phyloP scores from a whole-genome alignment of 2,113 vertebrate species.

The Indicator maculatus region DNA sequence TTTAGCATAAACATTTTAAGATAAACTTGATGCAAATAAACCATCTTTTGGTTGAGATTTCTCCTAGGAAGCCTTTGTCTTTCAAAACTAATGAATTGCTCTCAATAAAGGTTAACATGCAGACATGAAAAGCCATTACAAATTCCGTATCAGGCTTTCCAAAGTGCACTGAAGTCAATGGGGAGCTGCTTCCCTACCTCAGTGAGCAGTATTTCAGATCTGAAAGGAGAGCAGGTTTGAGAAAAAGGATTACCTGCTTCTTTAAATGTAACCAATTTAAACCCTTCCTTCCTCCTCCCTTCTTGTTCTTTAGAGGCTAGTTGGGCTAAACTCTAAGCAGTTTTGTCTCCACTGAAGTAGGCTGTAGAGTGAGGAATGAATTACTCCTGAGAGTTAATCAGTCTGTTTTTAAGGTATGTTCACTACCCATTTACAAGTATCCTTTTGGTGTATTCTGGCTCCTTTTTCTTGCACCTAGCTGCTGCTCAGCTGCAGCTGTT shows the following conservation, averaged over 20 bases:
- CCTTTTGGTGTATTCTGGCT: background rate
- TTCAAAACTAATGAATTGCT: background rate
- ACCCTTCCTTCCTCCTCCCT: background rate
- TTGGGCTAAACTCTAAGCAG: fast-evolving
- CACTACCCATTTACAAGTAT: background rate
- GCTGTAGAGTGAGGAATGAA: too few relatives aligned
- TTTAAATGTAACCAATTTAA: background rate
- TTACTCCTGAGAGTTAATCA: background rate
- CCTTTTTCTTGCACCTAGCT: fast-evolving
- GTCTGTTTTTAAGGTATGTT: background rate
- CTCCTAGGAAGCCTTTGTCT: background rate
- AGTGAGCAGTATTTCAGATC: background rate
- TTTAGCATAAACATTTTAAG: background rate
- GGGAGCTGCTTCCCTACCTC: background rate
- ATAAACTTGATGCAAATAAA: background rate
- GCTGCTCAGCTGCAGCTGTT: background rate
- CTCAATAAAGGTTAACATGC: background rate
- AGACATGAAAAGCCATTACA: background rate
- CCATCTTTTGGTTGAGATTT: background rate
- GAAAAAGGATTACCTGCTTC: background rate
- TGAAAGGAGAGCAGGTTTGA: background rate
- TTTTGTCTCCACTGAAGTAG: background rate
- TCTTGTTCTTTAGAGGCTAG: background rate
- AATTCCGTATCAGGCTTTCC: background rate
- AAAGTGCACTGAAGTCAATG: background rate